Evolutionary conservation across 2,113 vertebrate genomes (phyloP), one percentile per base, ranked within the genome.

Genomic region (Corvus moneduloides): DNA sequence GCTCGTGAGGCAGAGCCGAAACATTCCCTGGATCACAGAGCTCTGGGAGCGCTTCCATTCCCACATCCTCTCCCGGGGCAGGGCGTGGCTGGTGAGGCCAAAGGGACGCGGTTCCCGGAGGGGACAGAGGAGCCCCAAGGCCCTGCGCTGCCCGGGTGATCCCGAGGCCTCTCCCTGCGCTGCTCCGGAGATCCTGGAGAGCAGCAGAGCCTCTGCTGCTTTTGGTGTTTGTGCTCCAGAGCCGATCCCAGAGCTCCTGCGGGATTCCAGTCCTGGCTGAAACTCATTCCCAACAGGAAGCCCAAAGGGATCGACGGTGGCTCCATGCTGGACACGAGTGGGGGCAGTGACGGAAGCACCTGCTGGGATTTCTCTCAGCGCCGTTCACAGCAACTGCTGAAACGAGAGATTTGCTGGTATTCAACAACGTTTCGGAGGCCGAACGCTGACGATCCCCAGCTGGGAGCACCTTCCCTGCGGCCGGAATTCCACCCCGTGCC

Each of bases 141-240:
- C n/a, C 43, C 58, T 1, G 48, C 51, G 11, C 12, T 0, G 0
- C 13, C 10, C 1, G 2, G 7, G 1, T 16, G 35, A 20, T 2
- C 46, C 32, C 10, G 6, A 43, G 51, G 10, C 4, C 35, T 43
- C 41, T 64, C 79, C 54, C 59, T 16, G 59, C n/a, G 49, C 56
- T 6, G n/a, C 13, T 3, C 41, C 7, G 1, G 79, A 72, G 35
- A n/a, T 16, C 68, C 27, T 1, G 1, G 74, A 32, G 63, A 67
- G 79, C 62, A 39, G 61, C 23, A 1, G 7, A 86, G 19, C 18
- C 37, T 13, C 26, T 11, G 32, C 72, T 32, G 49, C 6, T 8
- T 39, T 12, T 12, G 28, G 33, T 16, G 81, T 46, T 64, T 9
- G 46, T 1, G 2, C n/a, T 44, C 30, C 58, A 17, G 35, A 80